Base-by-base conservation (phyloP, 2,797 vertebrate species). In the Ceryle rudis region DNA sequence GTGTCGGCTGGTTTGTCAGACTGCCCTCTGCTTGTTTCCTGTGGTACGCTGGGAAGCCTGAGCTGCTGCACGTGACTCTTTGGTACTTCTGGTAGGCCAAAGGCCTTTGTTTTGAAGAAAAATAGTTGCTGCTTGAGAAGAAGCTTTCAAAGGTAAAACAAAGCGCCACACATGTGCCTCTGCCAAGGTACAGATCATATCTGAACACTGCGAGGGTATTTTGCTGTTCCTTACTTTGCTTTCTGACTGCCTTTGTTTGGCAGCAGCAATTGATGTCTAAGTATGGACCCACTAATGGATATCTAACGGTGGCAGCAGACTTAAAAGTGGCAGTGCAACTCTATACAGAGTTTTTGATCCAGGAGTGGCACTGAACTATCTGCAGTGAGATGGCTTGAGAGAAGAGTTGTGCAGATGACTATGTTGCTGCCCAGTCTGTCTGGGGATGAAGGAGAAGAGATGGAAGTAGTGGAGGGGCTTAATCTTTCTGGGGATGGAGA, bases 31-130 rank as follows among this genome's bases (percentile, higher is more conserved):
- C 66, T 79, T 8, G 0, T 64, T 62, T 54, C 13, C n/a, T 65
- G 64, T 47, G 37, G 58, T 37, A 16, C 9, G 2, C 37, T 33
- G 73, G 73, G 69, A 86, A 72, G 69, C 79, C 55, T 46, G 4
- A 0, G 0, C 33, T 57, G 23, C 49, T 71, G 75, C 75, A 35
- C 0, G 0, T 57, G 49, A 42, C 25, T 64, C 12, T 83, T 71
- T 78, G 42, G 72, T 86, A 60, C 44, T 87, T 93, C 14, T 83
- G 44, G 25, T 65, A 67, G 67, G 35, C 70, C 33, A 78, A 16
- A 80, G 26, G 66, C 62, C 33, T 86, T 74, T 85, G 42, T 75
- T 84, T 81, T 81, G 58, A 72, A 70, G 70, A 86, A 86, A 84
- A 90, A 35, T 23, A 69, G 26, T 72, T 90, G 26, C 49, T 81